Evolutionary conservation across 2,888 invertebrate genomes (phyloP), one percentile per base, ranked within the genome.

Genomic region (Papilio gigon): DNA sequence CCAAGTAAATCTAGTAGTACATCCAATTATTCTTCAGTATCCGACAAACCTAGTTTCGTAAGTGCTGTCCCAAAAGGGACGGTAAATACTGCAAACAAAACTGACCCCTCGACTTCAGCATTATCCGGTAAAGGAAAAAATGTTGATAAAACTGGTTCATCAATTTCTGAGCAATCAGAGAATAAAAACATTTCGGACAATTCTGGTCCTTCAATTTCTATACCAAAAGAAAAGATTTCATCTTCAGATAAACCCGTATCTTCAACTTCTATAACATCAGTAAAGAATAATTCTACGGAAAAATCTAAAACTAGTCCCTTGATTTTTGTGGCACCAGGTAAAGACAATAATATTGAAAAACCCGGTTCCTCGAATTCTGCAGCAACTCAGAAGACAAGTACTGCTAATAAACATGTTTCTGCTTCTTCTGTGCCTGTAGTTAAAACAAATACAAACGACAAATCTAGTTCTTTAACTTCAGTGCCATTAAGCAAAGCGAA

Each of bases 291-390:
- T 53, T 27, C 27, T 6, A 27, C 3, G 14, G 27, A 53, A 6
- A 53, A 27, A 53, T n/a, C 53, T 14, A 47, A 44, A 44, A 47
- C 47, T 47, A 47, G 22, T 11, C 22, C 47, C 47, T 22, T 22
- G 20, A 47, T 22, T 22, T 22, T 22, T 47, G 47, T 22, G 22
- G 22, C 47, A 12, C 12, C 47, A 47, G 47, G 47, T 1, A 47
- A 47, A 22, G 12, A 4, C 20, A 47, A 4, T 47, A n/a, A 47
- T n/a, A 22, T 12, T 47, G 22, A 47, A 2, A 47, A 47, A 22
- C 12, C 47, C 12, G 22, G 22, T 20, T 44, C 44, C 20, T 2
- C 11, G 9, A 44, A 20, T 47, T 22, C 47, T 22, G 12, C 4
- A 1, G 3, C 47, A 22, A 47, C 47, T 4, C 11, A 12, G 22